Conservation (phyloP, 2,888 invertebrate genomes). For the Leptopterna dolabrata region DNA sequence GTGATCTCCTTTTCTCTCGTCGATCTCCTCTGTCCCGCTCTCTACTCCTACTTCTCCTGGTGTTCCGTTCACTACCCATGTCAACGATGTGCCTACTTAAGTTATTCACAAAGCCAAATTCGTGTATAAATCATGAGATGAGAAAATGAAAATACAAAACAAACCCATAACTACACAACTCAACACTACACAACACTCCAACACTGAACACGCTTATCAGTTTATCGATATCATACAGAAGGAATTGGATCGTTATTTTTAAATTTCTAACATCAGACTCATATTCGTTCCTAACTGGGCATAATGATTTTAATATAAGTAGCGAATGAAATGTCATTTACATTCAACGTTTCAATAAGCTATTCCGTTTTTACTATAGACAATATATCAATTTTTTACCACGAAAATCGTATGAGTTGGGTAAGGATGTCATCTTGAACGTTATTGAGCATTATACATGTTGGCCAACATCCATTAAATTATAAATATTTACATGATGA, state of each 20-base stretch:
- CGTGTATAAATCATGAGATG: not conserved
- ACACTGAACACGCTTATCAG: not conserved
- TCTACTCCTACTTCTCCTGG: constrained; percentile 61
- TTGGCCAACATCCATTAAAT: too few species aligned
- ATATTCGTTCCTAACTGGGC: too few species aligned
- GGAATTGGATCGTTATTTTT: not conserved
- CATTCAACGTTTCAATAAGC: too few species aligned
- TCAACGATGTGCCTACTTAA: not conserved
- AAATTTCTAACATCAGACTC: too few species aligned
- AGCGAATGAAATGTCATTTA: too few species aligned
- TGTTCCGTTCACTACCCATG: constrained; percentile 61
- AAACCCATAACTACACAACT: not conserved
- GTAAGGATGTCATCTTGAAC: too few species aligned
- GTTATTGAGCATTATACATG: too few species aligned
- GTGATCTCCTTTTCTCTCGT: constrained; percentile 65
- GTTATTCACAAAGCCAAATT: not conserved
- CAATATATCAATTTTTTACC: too few species aligned
- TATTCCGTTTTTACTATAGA: too few species aligned
- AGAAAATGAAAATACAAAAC: not conserved
- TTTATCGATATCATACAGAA: not conserved
- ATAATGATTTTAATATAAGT: too few species aligned
- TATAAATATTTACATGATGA: too few species aligned
- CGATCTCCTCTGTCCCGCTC: constrained; percentile 64
- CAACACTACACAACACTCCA: not conserved
- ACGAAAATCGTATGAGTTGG: too few species aligned